Percentiles rank a stretch among this genome's conserved stretches.
These are phyloP conservation scores for Macaca nemestrina DNA, from an alignment of 2,113 vertebrate genomes.

Conservation along the genomic window DNA sequence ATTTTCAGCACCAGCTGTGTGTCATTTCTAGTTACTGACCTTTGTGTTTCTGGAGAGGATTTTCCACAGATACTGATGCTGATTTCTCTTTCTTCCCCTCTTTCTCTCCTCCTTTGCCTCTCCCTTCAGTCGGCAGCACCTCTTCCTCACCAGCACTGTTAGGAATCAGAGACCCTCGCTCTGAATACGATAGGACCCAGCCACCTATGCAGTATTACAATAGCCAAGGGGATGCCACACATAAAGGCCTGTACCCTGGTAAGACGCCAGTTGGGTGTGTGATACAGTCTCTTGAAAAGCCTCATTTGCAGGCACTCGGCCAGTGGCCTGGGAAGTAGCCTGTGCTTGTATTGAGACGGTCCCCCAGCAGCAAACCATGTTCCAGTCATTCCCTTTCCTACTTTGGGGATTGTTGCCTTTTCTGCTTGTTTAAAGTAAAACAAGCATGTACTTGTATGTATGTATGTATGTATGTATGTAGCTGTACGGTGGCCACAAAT, in stretches of 20 bases:
- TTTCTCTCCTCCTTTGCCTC: not conserved
- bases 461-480: not conserved
- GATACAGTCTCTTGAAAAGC: not conserved
- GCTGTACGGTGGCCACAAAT: not conserved
- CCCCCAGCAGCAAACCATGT: slow-evolving; percentile 39
- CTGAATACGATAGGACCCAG: slow-evolving; percentile 93
- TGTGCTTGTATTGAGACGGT: not conserved
- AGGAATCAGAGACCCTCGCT: slow-evolving; percentile 94
- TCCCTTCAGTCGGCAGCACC: slow-evolving; percentile 92
- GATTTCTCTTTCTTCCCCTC: slow-evolving; percentile 42
- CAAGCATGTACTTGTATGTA: not conserved
- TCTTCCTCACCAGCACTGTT: slow-evolving; percentile 96
- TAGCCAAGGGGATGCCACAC: slow-evolving; percentile 93
- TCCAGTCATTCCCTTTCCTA: not conserved
- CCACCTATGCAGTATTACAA: slow-evolving; percentile 98
- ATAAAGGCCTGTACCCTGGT: slow-evolving; percentile 96
- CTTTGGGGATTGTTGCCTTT: not conserved
- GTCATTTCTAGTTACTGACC: slow-evolving; percentile 42
- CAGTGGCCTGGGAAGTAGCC: slow-evolving; percentile 10
- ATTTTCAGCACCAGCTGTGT: not conserved
- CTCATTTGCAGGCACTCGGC: not conserved
- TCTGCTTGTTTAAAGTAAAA: slow-evolving; percentile 10
- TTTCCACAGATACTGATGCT: slow-evolving; percentile 66
- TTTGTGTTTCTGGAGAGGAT: slow-evolving; percentile 58
- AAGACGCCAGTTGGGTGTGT: slow-evolving; percentile 69